Evolutionary conservation across 2,113 vertebrate genomes (phyloP).

Genomic region (Clarias batrachus): DNA sequence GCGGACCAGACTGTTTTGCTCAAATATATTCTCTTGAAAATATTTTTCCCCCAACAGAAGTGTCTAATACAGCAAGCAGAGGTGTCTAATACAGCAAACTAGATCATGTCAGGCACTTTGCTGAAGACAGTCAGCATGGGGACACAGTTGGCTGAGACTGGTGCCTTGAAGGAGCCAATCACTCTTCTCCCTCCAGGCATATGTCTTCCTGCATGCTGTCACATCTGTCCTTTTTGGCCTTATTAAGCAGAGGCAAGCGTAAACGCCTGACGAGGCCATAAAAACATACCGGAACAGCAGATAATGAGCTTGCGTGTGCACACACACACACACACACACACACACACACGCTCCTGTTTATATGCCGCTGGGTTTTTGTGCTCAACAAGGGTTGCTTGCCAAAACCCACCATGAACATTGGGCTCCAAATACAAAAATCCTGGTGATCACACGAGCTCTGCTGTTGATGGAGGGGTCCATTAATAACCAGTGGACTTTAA

Average conservation of each 20-base stretch:
- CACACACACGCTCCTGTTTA: constrained; percentile 27
- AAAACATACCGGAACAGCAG: constrained; percentile 40
- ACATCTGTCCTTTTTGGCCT: constrained; percentile 56
- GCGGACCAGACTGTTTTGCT: neutral
- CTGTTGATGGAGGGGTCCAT: constrained; percentile 31
- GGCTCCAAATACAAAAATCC: neutral
- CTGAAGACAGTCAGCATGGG: constrained; percentile 17
- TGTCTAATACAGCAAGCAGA: constrained; percentile 15
- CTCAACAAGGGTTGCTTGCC: constrained; percentile 25
- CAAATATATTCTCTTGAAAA: neutral
- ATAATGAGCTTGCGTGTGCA: constrained; percentile 41
- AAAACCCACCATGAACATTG: constrained; percentile 38
- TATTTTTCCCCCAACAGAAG: neutral
- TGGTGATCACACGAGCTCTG: constrained; percentile 5
- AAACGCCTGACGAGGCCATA: constrained; percentile 48
- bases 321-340: constrained; percentile 10
- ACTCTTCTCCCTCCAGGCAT: constrained; percentile 44
- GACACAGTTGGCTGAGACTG: constrained; percentile 34
- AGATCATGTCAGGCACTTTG: constrained; percentile 21
- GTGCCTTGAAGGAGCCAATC: constrained; percentile 46
- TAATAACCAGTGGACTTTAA: constrained; percentile 33
- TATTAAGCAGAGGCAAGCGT: constrained; percentile 50
- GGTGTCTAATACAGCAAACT: constrained; percentile 19
- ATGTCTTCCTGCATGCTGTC: constrained; percentile 47
- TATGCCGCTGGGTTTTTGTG: constrained; percentile 9